Evolutionary conservation across 2,888 invertebrate genomes (phyloP).

Genomic region (Limnephilus auricula): DNA sequence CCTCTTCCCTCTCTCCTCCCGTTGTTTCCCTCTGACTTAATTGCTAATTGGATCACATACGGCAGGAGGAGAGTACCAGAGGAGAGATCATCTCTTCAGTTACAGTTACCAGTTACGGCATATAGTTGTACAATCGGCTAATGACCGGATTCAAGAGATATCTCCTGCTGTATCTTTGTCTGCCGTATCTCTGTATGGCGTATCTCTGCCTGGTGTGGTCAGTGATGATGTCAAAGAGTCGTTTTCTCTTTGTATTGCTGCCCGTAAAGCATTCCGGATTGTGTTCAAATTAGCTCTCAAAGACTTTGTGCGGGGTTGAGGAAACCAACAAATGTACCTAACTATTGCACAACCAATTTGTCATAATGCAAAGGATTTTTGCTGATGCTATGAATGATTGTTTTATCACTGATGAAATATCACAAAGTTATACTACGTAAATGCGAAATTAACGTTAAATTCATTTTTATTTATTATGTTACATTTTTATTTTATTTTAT

Average conservation of each 20-base stretch:
- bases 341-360: too few species aligned
- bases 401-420: not conserved
- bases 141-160: not conserved
- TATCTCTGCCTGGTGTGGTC: not conserved
- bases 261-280: not conserved
- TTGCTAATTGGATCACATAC: conserved; percentile 49
- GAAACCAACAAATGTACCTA: too few species aligned
- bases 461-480: too few species aligned
- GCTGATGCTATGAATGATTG: not conserved
- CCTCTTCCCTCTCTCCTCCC: not conserved
- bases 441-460: too few species aligned
- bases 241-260: not conserved
- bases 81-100: conserved; percentile 5
- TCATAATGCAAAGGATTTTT: too few species aligned
- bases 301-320: not conserved
- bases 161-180: not conserved
- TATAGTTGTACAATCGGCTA: not conserved
- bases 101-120: not conserved
- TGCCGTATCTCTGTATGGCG: not conserved
- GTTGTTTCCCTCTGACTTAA: not conserved
- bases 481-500: too few species aligned
- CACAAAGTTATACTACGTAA: too few species aligned
- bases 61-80: conserved; percentile 14
- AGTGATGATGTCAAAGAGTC: conserved; percentile 5
- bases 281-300: not conserved